These are phyloP conservation scores for Willowsia nigromaculata DNA, from an alignment of 2,888 invertebrate species.

Conservation along the genomic window DNA sequence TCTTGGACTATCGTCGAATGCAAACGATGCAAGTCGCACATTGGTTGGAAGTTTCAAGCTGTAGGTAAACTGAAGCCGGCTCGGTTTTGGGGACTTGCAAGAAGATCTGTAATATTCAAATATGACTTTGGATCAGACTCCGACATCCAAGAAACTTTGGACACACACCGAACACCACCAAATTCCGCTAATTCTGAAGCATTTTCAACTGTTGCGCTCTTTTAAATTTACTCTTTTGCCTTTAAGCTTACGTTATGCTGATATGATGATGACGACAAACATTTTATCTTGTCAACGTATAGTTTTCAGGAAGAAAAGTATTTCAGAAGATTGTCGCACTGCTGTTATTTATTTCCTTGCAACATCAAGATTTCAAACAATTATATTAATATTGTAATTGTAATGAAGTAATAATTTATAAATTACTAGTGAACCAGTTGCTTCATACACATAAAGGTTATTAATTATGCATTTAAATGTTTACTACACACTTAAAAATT, in stretches of 20 bases:
- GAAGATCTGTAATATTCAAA: conserved; percentile 82
- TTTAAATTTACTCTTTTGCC: background rate
- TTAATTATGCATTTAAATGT: too few relatives aligned
- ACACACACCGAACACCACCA: conserved; percentile 38
- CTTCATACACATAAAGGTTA: too few relatives aligned
- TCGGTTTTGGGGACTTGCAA: conserved; percentile 87
- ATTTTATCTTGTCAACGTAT: background rate
- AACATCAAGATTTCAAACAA: background rate
- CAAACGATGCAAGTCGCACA: conserved; percentile 85
- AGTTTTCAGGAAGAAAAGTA: too few relatives aligned
- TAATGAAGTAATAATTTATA: background rate
- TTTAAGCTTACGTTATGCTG: too few relatives aligned
- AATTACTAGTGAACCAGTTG: background rate
- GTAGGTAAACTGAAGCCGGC: conserved; percentile 84
- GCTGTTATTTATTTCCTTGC: background rate
- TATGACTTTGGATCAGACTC: conserved; percentile 74
- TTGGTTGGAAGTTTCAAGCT: conserved; percentile 91
- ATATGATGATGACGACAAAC: background rate
- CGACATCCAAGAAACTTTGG: conserved; percentile 48
- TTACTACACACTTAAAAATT: background rate
- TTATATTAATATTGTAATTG: background rate
- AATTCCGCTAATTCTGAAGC: conserved; percentile 51
- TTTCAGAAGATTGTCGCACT: background rate
- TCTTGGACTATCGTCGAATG: conserved; percentile 90
- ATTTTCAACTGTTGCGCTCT: conserved; percentile 42